Conservation (phyloP, 2,888 invertebrate species). For the Calliphora vomitoria region DNA sequence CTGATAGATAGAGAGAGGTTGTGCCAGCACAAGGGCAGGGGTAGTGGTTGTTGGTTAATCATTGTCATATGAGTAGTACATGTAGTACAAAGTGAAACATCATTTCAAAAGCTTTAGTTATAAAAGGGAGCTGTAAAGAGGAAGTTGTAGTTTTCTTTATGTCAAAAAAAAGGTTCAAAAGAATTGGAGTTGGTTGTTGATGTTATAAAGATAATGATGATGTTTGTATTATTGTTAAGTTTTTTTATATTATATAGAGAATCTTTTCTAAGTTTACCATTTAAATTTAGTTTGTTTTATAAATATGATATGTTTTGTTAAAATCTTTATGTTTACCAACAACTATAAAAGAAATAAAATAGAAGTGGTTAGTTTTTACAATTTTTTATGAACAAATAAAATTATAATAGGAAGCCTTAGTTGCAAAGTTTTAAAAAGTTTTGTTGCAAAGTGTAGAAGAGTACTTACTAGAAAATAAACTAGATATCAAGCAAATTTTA, state of each 20-base stretch:
- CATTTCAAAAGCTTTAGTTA: slow-evolving; percentile 15
- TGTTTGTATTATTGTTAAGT: slow-evolving; percentile 19
- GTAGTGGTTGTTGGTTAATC: slow-evolving; percentile 30
- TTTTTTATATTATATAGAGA: background rate
- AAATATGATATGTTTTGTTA: background rate
- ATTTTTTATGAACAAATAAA: no score
- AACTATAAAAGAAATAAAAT: background rate
- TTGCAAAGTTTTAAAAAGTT: background rate
- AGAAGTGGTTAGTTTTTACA: background rate
- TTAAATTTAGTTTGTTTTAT: slow-evolving; percentile 3
- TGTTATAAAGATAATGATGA: slow-evolving; percentile 5
- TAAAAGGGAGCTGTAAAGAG: background rate
- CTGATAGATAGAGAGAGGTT: background rate
- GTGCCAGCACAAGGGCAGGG: background rate
- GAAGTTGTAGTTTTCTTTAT: slow-evolving; percentile 20
- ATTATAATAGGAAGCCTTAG: slow-evolving; percentile 7
- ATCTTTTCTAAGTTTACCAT: slow-evolving; percentile 1
- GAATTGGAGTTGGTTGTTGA: background rate
- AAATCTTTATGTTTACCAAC: background rate
- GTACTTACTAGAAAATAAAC: no score
- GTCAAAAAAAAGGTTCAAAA: background rate
- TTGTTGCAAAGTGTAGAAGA: background rate
- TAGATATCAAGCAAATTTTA: no score
- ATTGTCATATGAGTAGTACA: background rate
- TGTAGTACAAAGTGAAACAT: background rate